Conservation (phyloP, 2,797 vertebrate genomes). For the Merluccius polli region DNA sequence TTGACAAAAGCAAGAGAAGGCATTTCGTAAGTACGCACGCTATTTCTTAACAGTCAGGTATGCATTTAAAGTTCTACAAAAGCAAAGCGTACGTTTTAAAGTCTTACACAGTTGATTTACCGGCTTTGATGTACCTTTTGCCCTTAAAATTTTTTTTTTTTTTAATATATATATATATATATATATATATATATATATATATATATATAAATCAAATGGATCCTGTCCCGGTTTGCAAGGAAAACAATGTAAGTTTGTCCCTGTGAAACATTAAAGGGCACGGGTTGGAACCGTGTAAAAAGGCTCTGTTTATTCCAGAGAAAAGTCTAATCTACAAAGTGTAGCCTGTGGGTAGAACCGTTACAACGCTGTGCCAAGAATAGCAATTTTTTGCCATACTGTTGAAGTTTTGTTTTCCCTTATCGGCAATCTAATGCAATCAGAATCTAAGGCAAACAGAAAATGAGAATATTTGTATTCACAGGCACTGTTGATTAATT, state of each 20-base stretch:
- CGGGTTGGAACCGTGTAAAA: background rate
- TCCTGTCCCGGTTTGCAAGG: background rate
- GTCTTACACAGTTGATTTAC: background rate
- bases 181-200: too few species aligned
- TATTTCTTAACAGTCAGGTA: background rate
- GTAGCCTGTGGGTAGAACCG: background rate
- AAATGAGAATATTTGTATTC: background rate
- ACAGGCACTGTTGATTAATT: background rate
- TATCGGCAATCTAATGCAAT: background rate
- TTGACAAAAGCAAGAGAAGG: background rate
- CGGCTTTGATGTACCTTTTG: background rate
- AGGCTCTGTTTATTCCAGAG: background rate
- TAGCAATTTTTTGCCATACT: background rate
- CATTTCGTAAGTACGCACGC: background rate
- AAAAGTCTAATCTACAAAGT: too few species aligned
- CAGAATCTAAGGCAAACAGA: background rate
- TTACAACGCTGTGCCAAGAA: background rate
- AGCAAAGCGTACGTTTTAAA: background rate
- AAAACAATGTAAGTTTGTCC: background rate
- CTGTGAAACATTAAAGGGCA: background rate
- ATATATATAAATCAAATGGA: background rate
- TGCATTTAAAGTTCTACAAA: background rate
- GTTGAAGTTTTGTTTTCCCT: background rate
- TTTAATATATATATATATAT: too few species aligned
- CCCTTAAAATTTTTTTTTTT: too few species aligned